Evolutionary conservation across 1,140 invertebrate genomes (phyloP).

Genomic region (Dryas iulia): DNA sequence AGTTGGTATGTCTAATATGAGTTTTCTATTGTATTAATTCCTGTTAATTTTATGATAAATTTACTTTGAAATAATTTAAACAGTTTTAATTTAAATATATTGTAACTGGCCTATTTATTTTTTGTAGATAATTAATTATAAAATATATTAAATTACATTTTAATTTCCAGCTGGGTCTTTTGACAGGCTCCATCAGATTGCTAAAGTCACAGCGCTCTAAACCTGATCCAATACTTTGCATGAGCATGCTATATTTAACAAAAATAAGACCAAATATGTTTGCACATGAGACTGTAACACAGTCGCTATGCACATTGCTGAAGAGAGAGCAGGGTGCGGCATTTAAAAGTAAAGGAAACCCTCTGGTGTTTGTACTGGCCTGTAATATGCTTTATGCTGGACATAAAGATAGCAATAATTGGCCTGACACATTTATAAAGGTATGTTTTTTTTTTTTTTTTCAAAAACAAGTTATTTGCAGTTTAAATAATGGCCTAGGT

Average conservation of each 20-base stretch:
- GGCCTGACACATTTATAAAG: constrained; percentile 90
- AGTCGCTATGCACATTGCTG: constrained; percentile 91
- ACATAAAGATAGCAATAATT: constrained; percentile 88
- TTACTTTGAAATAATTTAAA: neutral
- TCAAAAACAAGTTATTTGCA: no score
- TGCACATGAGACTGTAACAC: constrained; percentile 88
- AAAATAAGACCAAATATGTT: constrained; percentile 91
- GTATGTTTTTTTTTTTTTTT: constrained; percentile 55
- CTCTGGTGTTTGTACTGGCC: constrained; percentile 90
- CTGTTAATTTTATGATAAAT: no score
- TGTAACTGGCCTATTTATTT: neutral
- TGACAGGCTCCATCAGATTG: constrained; percentile 84
- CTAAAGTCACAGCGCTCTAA: constrained; percentile 87
- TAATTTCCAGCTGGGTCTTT: constrained; percentile 62
- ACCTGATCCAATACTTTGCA: constrained; percentile 88
- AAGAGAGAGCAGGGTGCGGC: constrained; percentile 88
- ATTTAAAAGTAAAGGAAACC: constrained; percentile 89
- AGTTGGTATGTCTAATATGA: constrained; percentile 55
- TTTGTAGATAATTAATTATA: no score
- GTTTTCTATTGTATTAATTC: constrained; percentile 17
- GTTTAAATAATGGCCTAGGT: no score
- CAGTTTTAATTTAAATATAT: neutral
- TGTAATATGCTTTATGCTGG: constrained; percentile 92
- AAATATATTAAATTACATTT: neutral
- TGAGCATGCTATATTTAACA: constrained; percentile 90